phyloP scores from a whole-genome alignment of 1,140 invertebrate species.

The Aethina tumida region DNA sequence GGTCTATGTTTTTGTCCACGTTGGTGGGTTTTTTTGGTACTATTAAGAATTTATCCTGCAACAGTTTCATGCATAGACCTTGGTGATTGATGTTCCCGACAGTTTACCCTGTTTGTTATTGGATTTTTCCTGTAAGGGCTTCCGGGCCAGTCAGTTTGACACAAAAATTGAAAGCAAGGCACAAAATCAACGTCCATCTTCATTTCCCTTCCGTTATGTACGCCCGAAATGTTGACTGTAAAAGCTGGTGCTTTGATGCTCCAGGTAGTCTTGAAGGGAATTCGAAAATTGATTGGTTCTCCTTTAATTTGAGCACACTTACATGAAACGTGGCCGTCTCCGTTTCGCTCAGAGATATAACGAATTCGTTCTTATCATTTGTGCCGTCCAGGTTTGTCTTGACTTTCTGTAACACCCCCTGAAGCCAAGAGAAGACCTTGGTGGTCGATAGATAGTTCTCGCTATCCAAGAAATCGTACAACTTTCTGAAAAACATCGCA shows the following conservation, averaged over 20 bases:
- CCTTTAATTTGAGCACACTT: constrained; percentile 2
- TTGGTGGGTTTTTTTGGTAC: constrained; percentile 20
- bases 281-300: constrained; percentile 2
- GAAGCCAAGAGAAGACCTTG: constrained; percentile 26
- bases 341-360: constrained; percentile 4
- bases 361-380: constrained; percentile 1
- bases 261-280: constrained; percentile 1
- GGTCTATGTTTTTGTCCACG: not conserved
- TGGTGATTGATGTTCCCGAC: not conserved
- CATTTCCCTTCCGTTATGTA: constrained; percentile 7
- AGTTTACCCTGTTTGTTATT: constrained; percentile 10
- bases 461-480: constrained; percentile 13
- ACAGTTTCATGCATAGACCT: not conserved
- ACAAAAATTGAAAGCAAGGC: constrained; percentile 26
- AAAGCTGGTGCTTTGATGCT: constrained; percentile 32
- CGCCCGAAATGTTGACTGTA: constrained; percentile 23
- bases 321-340: constrained; percentile 4
- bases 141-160: constrained; percentile 22
- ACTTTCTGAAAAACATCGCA: constrained; percentile 8
- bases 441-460: constrained; percentile 14
- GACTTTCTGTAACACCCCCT: constrained; percentile 19
- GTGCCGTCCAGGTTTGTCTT: constrained; percentile 12
- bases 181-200: constrained; percentile 31
- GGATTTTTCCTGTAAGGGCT: constrained; percentile 16
- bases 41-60: constrained; percentile 19